These are phyloP conservation scores for Parelbella ahira DNA, from an alignment of 2,888 invertebrate species.

Conservation along the genomic window DNA sequence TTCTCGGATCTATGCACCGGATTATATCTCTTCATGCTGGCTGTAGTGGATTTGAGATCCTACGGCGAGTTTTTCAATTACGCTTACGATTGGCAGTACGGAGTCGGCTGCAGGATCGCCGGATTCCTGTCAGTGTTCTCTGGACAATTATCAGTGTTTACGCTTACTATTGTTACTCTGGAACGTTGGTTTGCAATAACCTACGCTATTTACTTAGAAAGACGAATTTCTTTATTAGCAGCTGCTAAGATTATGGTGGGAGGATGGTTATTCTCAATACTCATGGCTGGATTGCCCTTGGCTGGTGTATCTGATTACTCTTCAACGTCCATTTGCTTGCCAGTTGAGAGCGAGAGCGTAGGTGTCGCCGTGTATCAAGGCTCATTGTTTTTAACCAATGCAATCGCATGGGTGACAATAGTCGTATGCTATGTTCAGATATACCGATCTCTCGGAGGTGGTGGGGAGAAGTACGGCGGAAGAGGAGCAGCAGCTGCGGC, in stretches of 20 bases:
- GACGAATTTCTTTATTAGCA: constrained; percentile 85
- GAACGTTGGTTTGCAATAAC: constrained; percentile 93
- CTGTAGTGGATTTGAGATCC: constrained; percentile 90
- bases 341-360: constrained; percentile 87
- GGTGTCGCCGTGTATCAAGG: constrained; percentile 88
- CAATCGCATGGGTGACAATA: constrained; percentile 90
- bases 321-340: constrained; percentile 92
- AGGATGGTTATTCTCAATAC: constrained; percentile 89
- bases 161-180: constrained; percentile 91
- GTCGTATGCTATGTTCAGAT: constrained; percentile 92
- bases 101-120: constrained; percentile 90
- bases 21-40: constrained; percentile 89
- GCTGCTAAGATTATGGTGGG: constrained; percentile 88
- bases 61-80: constrained; percentile 93
- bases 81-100: constrained; percentile 93
- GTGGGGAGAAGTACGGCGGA: constrained; percentile 84
- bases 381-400: constrained; percentile 87
- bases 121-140: constrained; percentile 94
- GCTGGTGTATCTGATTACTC: constrained; percentile 93
- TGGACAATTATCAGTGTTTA: constrained; percentile 92
- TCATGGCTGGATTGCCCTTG: constrained; percentile 89
- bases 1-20: constrained; percentile 95
- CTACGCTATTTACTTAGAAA: constrained; percentile 90
- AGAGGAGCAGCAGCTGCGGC: constrained; percentile 81
- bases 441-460: constrained; percentile 88